Conservation (phyloP, 30 jellyfish, hydroid and myxozoan genomes). For the Calvadosia cruxmelitensis region DNA sequence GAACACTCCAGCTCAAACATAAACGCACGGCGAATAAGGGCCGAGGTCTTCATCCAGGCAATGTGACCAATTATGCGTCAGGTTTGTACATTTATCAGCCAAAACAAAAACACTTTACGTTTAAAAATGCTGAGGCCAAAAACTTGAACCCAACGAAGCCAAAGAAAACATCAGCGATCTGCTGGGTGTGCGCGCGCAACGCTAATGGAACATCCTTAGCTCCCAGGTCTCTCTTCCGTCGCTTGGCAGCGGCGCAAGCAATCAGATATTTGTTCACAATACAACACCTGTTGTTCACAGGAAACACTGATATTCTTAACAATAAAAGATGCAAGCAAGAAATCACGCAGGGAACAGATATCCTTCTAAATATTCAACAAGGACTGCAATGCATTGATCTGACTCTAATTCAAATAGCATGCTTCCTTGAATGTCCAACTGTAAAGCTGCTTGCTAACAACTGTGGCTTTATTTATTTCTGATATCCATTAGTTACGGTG, state of each 20-base stretch:
- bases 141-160: background rate
- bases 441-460: too few relatives aligned
- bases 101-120: background rate
- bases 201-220: background rate
- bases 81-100: background rate
- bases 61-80: too few relatives aligned
- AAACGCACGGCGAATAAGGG: too few relatives aligned
- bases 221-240: background rate
- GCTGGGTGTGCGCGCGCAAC: background rate
- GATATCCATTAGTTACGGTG: too few relatives aligned
- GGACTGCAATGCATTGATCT: too few relatives aligned
- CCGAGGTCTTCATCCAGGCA: too few relatives aligned
- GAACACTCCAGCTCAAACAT: too few relatives aligned
- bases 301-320: background rate
- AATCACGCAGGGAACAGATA: background rate
- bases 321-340: background rate
- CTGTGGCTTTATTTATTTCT: too few relatives aligned
- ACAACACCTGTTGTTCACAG: background rate
- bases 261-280: background rate
- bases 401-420: too few relatives aligned
- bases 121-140: background rate
- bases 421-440: too few relatives aligned
- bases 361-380: too few relatives aligned
- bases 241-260: background rate
- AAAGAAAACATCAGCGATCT: background rate